These are phyloP conservation scores for Mellilla xanthometata DNA, from an alignment of 2,888 invertebrate species.

Conservation along the genomic window DNA sequence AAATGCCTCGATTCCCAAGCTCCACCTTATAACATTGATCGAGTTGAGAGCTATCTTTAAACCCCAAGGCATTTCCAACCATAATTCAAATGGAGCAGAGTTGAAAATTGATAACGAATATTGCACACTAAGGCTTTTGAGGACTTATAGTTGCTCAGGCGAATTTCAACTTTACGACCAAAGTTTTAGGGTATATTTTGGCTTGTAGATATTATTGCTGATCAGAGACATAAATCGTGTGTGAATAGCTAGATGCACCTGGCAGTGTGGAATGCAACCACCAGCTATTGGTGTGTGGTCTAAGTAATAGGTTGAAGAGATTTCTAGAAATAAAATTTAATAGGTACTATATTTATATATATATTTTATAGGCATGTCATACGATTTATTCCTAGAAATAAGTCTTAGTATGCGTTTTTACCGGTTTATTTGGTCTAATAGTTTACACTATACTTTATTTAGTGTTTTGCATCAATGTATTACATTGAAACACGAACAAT, in stretches of 20 bases:
- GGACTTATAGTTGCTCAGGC: background rate
- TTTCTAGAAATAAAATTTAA: no score
- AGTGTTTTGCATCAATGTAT: no score
- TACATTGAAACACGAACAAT: no score
- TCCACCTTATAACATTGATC: conserved; percentile 1
- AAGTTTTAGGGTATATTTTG: conserved; percentile 1
- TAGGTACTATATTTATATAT: no score
- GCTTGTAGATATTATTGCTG: conserved; percentile 15
- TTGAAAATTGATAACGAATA: background rate
- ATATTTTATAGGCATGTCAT: no score
- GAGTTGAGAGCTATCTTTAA: background rate
- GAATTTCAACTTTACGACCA: conserved; percentile 4
- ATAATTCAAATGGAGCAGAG: conserved; percentile 1
- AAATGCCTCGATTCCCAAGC: conserved; percentile 22
- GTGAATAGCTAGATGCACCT: conserved; percentile 57
- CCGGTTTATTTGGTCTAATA: no score
- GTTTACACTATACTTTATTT: no score
- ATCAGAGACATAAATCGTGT: conserved; percentile 43
- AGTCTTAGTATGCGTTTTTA: no score
- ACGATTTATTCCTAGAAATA: no score
- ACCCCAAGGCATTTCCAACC: conserved; percentile 7
- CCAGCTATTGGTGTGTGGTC: conserved; percentile 25
- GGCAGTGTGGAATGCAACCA: conserved; percentile 61
- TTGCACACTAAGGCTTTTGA: background rate
- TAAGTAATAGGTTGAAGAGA: conserved; percentile 25